Percentiles rank a stretch among this genome's conserved stretches.
Conservation (phyloP, 2,113 vertebrate genomes). For the Gambusia holbrooki region DNA sequence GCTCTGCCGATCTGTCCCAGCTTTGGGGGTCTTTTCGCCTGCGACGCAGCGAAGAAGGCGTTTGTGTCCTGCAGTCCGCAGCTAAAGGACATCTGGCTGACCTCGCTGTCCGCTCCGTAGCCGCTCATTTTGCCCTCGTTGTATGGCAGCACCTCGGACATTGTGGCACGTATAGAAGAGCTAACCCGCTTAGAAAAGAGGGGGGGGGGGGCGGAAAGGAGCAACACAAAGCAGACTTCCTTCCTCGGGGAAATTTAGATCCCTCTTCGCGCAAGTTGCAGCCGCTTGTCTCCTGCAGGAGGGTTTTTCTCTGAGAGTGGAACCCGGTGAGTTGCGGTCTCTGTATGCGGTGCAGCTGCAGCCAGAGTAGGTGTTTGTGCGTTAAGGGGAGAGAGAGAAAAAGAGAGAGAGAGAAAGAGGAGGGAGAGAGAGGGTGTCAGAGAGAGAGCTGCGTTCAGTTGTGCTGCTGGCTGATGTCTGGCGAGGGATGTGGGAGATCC, state of each 20-base stretch:
- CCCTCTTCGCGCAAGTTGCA: slow-evolving; percentile 17
- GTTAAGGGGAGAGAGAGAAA: slow-evolving; percentile 6
- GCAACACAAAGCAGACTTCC: slow-evolving; percentile 27
- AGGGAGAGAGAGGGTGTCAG: background rate
- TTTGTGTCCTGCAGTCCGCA: slow-evolving; percentile 97
- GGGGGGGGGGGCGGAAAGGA: background rate
- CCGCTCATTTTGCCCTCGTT: slow-evolving; percentile 96
- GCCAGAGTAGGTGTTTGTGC: slow-evolving; percentile 12
- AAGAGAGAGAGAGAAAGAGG: too few relatives aligned
- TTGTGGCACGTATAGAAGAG: slow-evolving; percentile 69
- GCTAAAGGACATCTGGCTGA: slow-evolving; percentile 95
- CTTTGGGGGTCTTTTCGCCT: slow-evolving; percentile 96
- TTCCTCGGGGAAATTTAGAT: slow-evolving; percentile 28
- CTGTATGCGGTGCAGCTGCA: slow-evolving; percentile 46
- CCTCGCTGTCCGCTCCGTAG: slow-evolving; percentile 92
- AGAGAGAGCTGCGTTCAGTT: slow-evolving; percentile 65
- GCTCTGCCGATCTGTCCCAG: slow-evolving; percentile 96
- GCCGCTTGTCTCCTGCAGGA: slow-evolving; percentile 27
- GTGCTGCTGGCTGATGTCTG: slow-evolving; percentile 79
- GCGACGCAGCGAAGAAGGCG: slow-evolving; percentile 93
- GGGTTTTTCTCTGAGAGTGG: slow-evolving; percentile 8
- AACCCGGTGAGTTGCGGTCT: slow-evolving; percentile 21
- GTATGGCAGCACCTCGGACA: slow-evolving; percentile 98
- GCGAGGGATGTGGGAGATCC: slow-evolving; percentile 87
- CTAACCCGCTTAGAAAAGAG: slow-evolving; percentile 3